Base-by-base conservation (phyloP, 2,113 vertebrate genomes). In the Callopanchax toddi region DNA sequence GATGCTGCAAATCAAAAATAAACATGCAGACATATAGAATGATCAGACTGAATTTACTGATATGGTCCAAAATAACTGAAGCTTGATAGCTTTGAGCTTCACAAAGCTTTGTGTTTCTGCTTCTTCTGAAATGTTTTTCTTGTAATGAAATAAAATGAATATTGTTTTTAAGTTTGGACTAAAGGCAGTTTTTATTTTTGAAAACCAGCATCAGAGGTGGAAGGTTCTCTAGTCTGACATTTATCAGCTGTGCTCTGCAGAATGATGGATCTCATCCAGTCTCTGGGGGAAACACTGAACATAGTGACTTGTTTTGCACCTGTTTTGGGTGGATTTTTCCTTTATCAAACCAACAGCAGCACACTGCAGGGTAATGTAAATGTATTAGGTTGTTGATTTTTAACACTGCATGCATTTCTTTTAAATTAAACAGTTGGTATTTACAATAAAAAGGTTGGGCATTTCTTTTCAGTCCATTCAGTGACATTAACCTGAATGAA, bases 401-500 rank as follows among this genome's bases (percentile, higher is more conserved):
- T n/a, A 29, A 71, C 71, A 63, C 52, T 53, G 60, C 66, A 68
- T 76, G 63, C 16, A 32, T 55, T 71, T 49, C 10, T 44, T 46
- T 26, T 56, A 60, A 49, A 71, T 59, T 18, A 65, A 51, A 42
- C 29, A 54, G 18, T 46, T 17, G 13, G 44, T n/a, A 60, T 54
- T 42, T 50, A 10, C 34, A 57, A 49, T 29, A 44, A 75, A 61
- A 57, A 11, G 3, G 26, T 22, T 13, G 49, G 51, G 58, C 25
- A 16, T 34, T 70, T 76, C 56, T n/a, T 51, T 22, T 13, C 23
- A 13, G 26, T 26, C 49, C 39, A 55, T 70, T 78, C 55, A 39
- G n/a, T 23, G 36, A 67, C 64, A 85, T 82, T 63, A 60, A 74
- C 64, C 67, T 77, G 45, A 70, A 73, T 74, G 75, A 79, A 68